Base-by-base conservation (phyloP, 2,888 invertebrate species). In the Noctua fimbriata region DNA sequence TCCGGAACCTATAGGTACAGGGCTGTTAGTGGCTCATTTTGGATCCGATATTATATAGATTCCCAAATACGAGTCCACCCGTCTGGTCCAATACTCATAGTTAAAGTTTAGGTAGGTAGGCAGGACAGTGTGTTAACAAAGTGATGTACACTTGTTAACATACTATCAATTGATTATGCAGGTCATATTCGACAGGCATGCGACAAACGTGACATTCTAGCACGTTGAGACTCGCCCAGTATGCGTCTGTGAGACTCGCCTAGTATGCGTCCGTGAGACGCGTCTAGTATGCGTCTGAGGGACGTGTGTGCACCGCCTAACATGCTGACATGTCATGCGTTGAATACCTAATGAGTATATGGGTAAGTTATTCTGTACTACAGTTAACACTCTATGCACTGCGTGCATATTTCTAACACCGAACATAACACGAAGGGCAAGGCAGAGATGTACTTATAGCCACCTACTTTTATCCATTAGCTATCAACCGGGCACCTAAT, bases 151-250 rank as follows among this genome's bases (percentile, higher is more conserved):
- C 36, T 65, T 36, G 47, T 65, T 65, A 58, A 47, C 65, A 49
- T 41, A 41, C 55, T 63, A 18, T 16, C 49, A 55, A 69, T 83
- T 73, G 65, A 66, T 55, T 80, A 88, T 78, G 76, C 80, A 85
- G 70, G 60, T 58, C 76, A 81, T 76, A 93, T 91, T 91, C 85
- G 74, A 47, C 44, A 69, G 78, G 78, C 78, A 76, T 66, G 79
- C 84, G 79, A 52, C 69, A 67, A 12, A 78, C 76, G 77, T 60
- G 58, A 80, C 78, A 88, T 88, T 88, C 87, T 75, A 69, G 14
- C 86, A 67, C 82, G 73, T 44, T n/a, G 69, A 70, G 63, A 36
- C 79, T 66, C 77, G 75, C 69, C 9, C 60, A 44, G 41, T 44
- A 67, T 87, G 85, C 71, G 69, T 74, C 67, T 44, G 49, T 16